Base-by-base conservation (phyloP, 2,888 invertebrate species). In the Pogonocherus hispidulus region DNA sequence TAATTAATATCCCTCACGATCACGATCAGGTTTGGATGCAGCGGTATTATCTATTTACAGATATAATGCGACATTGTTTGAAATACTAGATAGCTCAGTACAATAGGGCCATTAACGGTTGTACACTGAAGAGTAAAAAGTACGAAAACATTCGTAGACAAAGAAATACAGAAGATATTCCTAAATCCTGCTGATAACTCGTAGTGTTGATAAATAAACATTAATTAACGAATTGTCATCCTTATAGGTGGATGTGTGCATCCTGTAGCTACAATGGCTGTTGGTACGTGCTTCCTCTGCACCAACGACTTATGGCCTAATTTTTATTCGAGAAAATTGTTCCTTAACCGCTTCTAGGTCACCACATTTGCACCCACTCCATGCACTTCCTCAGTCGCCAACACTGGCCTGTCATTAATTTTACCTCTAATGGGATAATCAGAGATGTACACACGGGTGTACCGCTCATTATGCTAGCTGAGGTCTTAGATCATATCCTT, bases 281-380 rank as follows among this genome's bases (percentile, higher is more conserved):
- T n/a, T n/a, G n/a, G n/a, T n/a, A n/a, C n/a, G 32, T 32, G 3
- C 32, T 32, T 32, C 32, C 32, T 32, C 32, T 32, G 32, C 32
- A 32, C 11, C 3, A n/a, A n/a, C n/a, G n/a, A n/a, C n/a, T n/a
- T n/a, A n/a, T n/a, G n/a, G n/a, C n/a, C n/a, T n/a, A n/a, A n/a
- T n/a, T n/a, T n/a, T n/a, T n/a, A n/a, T n/a, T n/a, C n/a, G n/a
- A n/a, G n/a, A 49, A 51, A 62, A 62, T 62, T 62, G 51, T 51
- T 62, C 8, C 37, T 51, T 62, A 51, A 62, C n/a, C 49, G 60
- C 51, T 62, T 62, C 60, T 62, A 62, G 60, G 60, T 51, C 60
- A 62, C 1, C 9, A 5, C 60, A 37, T 46, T 22, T 51, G 49
- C 60, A 35, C 60, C 60, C 60, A 62, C 60, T 51, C 35, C 14